Conservation (phyloP, 2,888 invertebrate genomes). For the Drosophila hawaiiensis region DNA sequence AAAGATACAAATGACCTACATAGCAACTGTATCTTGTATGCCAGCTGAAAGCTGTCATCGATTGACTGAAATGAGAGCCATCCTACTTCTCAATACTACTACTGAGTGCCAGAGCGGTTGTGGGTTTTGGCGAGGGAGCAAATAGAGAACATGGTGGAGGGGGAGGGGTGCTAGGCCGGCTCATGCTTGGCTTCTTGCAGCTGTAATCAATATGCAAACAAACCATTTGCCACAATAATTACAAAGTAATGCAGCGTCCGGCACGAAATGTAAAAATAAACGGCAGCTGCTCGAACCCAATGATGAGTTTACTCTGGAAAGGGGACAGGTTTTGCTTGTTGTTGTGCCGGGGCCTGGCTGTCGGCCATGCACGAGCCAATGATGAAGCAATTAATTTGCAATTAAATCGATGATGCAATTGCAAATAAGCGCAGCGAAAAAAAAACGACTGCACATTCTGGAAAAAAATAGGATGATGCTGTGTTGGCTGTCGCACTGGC, state of each 20-base stretch:
- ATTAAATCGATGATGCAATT: conserved; percentile 83
- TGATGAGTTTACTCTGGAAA: conserved; percentile 53
- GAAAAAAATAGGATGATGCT: conserved; percentile 32
- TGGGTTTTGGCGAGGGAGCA: neutral
- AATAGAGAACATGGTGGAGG: neutral
- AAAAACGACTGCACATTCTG: conserved; percentile 55
- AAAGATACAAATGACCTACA: conserved; percentile 29
- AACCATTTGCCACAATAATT: conserved; percentile 82
- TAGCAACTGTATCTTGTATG: conserved; percentile 29
- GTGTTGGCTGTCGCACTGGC: neutral
- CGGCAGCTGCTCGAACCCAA: conserved; percentile 64
- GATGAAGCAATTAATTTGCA: conserved; percentile 84
- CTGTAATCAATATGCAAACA: conserved; percentile 83
- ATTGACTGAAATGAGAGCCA: conserved; percentile 18
- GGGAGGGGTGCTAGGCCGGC: conserved; percentile 4
- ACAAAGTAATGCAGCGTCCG: conserved; percentile 76
- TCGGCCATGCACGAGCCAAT: conserved; percentile 69
- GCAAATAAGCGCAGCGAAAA: conserved; percentile 71
- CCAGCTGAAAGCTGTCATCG: conserved; percentile 17
- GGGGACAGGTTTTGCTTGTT: conserved; percentile 27
- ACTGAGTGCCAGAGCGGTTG: conserved; percentile 2
- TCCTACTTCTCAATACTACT: conserved; percentile 2
- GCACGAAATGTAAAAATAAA: conserved; percentile 73
- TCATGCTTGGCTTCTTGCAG: conserved; percentile 68
- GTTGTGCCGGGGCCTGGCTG: conserved; percentile 37